Percentiles rank a stretch among this genome's conserved stretches.
phyloP scores from a whole-genome alignment of 2,888 invertebrate species.

The Lasioglossum oenotherae region DNA sequence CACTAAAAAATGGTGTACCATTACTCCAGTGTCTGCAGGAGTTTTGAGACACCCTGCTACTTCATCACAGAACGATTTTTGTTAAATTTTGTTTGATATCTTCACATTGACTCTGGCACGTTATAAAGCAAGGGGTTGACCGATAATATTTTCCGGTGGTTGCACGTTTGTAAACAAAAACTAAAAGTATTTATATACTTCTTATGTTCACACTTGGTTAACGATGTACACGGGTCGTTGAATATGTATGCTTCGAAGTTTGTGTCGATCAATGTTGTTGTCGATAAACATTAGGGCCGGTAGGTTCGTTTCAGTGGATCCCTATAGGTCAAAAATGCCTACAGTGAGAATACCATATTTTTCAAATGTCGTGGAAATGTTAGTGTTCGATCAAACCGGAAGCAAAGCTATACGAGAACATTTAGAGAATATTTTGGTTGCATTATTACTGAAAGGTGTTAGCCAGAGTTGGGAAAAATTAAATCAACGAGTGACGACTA shows the following conservation, averaged over 20 bases:
- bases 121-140: neutral
- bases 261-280: neutral
- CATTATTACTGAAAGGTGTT: neutral
- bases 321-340: neutral
- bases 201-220: neutral
- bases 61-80: no score
- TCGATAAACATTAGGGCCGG: neutral
- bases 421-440: neutral
- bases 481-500: no score
- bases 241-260: neutral
- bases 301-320: neutral
- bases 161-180: neutral
- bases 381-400: neutral
- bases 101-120: neutral
- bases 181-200: conserved; percentile 1
- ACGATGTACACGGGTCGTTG: neutral
- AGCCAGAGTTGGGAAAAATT: no score
- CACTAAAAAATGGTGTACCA: no score
- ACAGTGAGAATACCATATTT: neutral
- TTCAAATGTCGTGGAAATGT: neutral
- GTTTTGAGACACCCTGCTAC: no score
- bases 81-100: neutral
- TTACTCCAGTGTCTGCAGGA: no score
- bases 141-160: neutral
- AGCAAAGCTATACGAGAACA: neutral